These are phyloP conservation scores for Phaethon lepturus DNA, from an alignment of 2,113 vertebrate genomes.

Conservation along the genomic window DNA sequence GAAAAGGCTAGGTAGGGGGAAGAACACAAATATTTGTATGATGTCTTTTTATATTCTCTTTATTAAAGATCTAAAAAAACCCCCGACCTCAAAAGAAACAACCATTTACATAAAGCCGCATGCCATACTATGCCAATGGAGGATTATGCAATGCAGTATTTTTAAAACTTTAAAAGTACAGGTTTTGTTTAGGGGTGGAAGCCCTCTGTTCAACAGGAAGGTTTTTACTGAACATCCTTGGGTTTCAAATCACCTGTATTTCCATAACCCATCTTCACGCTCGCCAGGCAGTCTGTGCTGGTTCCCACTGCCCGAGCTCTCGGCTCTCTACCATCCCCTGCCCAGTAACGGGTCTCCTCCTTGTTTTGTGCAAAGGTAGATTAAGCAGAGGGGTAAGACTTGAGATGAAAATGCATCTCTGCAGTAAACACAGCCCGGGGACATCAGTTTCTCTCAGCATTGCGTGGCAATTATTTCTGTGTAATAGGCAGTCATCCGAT, in stretches of 20 bases:
- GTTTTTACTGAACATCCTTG: background rate
- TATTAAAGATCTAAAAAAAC: background rate
- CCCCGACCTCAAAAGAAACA: background rate
- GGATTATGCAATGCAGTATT: background rate
- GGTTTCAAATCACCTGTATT: background rate
- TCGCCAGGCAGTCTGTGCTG: accelerated
- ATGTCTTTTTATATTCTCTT: background rate
- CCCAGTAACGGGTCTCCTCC: background rate
- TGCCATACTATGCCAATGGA: background rate
- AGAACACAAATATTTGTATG: background rate
- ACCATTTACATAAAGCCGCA: background rate
- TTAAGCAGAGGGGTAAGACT: background rate
- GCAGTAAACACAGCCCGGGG: background rate
- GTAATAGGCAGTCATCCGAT: background rate
- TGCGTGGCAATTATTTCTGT: constrained; percentile 6
- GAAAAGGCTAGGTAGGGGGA: background rate
- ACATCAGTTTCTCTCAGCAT: background rate
- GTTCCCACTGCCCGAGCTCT: accelerated
- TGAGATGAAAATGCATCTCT: background rate
- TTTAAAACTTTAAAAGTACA: background rate
- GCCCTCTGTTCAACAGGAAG: background rate
- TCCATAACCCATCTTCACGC: accelerated
- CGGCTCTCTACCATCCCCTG: background rate
- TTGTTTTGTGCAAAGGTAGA: background rate
- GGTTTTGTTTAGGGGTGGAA: background rate